A percentile compares a stretch with the other conserved stretches of the same genome.
These are phyloP conservation scores for Malurus melanocephalus DNA, from an alignment of 2,113 vertebrate genomes.

Conservation along the genomic window DNA sequence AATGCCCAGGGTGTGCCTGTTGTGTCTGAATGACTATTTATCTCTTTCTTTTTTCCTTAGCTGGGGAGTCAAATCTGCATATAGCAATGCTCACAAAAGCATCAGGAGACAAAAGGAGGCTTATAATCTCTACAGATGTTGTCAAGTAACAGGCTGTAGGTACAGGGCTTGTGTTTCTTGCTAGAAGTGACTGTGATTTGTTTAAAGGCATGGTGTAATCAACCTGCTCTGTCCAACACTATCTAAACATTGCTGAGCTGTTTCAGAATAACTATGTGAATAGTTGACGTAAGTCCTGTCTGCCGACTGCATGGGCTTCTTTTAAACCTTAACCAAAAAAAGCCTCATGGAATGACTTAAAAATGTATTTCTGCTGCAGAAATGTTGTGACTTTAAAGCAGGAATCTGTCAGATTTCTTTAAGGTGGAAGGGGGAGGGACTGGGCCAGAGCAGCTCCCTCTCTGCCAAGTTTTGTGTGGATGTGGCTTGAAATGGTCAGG, in stretches of 20 bases:
- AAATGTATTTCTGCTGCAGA: background rate
- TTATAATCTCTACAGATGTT: background rate
- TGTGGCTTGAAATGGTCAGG: constrained; percentile 39
- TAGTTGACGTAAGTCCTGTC: background rate
- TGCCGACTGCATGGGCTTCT: background rate
- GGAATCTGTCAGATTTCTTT: constrained; percentile 10
- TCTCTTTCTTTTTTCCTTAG: background rate
- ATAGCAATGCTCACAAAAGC: background rate
- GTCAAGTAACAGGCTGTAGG: background rate
- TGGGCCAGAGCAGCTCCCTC: background rate
- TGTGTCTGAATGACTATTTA: background rate
- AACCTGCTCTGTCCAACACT: background rate
- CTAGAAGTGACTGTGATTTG: background rate
- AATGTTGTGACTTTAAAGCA: constrained; percentile 10
- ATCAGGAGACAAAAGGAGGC: background rate
- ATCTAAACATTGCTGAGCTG: background rate
- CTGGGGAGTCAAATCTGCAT: background rate
- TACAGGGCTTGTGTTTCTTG: background rate
- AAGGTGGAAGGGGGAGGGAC: background rate
- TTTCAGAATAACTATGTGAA: background rate
- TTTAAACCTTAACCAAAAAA: background rate
- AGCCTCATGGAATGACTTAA: background rate
- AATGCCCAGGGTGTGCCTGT: background rate
- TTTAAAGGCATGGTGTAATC: constrained; percentile 22
- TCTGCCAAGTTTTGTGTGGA: constrained; percentile 35